phyloP scores from a whole-genome alignment of 2,888 invertebrate species.

The Cephus pulcher region DNA sequence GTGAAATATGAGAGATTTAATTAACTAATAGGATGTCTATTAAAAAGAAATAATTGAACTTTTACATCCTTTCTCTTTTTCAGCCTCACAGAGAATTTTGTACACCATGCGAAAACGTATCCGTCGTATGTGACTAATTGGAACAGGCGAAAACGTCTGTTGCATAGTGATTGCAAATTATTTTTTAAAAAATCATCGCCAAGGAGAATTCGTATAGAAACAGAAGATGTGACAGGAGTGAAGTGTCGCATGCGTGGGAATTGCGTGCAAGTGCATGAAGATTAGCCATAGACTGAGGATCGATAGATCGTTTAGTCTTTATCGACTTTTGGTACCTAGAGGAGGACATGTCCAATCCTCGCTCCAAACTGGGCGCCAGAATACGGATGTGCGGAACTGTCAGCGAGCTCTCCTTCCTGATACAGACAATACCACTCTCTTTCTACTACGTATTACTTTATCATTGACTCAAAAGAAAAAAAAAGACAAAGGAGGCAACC shows the following conservation, averaged over 20 bases:
- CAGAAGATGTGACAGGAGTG: neutral
- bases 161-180: slow-evolving; percentile 6
- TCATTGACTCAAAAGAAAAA: neutral
- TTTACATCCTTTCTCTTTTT: neutral
- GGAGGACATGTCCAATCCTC: slow-evolving; percentile 75
- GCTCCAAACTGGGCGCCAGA: slow-evolving; percentile 84
- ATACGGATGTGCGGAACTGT: slow-evolving; percentile 86
- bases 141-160: neutral
- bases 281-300: slow-evolving; percentile 13
- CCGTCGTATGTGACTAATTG: neutral
- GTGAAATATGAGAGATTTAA: slow-evolving; percentile 3
- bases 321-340: slow-evolving; percentile 55
- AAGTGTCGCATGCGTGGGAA: slow-evolving; percentile 34
- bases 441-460: slow-evolving; percentile 32
- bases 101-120: neutral
- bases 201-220: neutral
- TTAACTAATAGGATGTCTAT: neutral
- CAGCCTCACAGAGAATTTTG: neutral
- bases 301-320: slow-evolving; percentile 15
- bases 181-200: neutral
- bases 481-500: neutral
- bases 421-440: slow-evolving; percentile 53
- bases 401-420: slow-evolving; percentile 76
- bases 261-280: slow-evolving; percentile 31
- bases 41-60: neutral